A percentile compares a stretch with the other conserved stretches of the same genome.
Evolutionary conservation across 2,113 vertebrate species (phyloP).

Genomic region (Pseudorhombus dupliciocellatus): DNA sequence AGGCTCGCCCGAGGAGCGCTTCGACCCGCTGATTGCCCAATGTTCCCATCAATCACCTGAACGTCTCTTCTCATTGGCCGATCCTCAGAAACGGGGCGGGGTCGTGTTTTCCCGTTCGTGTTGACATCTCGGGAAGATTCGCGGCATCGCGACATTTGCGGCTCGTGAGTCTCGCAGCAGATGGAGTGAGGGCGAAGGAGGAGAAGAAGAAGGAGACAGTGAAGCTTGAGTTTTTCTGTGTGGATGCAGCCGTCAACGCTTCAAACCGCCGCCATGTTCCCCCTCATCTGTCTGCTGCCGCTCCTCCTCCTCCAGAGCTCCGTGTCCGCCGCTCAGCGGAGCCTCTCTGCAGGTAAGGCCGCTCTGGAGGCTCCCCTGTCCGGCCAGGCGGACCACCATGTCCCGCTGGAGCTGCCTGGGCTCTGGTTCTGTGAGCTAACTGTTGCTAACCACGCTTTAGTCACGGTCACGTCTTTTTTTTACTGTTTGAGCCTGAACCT

Average conservation of each 20-base stretch:
- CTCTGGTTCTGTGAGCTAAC: neutral
- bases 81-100: fast-evolving
- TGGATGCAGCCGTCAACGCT: too few species aligned
- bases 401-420: constrained; percentile 15
- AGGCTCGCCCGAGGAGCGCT: constrained; percentile 24
- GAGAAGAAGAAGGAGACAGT: neutral
- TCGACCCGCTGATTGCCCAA: neutral
- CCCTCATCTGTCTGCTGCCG: constrained; percentile 18
- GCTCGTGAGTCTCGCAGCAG: neutral
- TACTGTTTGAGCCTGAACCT: neutral
- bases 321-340: constrained; percentile 46
- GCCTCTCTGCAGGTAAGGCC: constrained; percentile 69
- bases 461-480: neutral
- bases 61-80: constrained; percentile 29
- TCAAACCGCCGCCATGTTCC: constrained; percentile 31
- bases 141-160: constrained; percentile 27
- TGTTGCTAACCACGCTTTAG: neutral
- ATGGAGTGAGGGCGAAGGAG: neutral
- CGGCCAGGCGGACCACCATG: constrained; percentile 39
- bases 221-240: neutral
- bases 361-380: constrained; percentile 8
- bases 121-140: neutral
- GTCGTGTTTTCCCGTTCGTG: fast-evolving
- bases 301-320: constrained; percentile 14
- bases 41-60: fast-evolving